Evolutionary conservation across 2,888 invertebrate genomes (phyloP), one percentile per base, ranked within the genome.

Genomic region (Macrosoma leucophasiata): DNA sequence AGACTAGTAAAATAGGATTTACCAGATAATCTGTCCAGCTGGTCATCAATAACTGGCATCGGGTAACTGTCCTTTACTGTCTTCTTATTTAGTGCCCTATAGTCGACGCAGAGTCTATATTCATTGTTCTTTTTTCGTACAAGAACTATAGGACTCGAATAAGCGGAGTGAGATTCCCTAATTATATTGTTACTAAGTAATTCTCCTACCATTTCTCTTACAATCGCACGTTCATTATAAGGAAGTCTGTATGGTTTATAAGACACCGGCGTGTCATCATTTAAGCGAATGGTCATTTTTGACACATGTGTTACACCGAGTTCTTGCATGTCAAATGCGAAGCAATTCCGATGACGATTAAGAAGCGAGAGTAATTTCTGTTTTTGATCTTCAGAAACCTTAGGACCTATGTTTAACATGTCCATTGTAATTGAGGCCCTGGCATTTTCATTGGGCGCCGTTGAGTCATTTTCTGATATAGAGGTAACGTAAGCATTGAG

Each of bases 21-120:
- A 1, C 36, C 36, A 6, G 13, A 13, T 2, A 40, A 13, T 1
- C 15, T 14, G 13, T 40, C 39, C 1, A 40, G 8, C 18, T 40
- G 35, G 8, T 41, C 41, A 9, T 41, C 33, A n/a, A 41, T 34
- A 7, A 53, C 12, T 1, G 54, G 58, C 12, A 58, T 23, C 2
- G 33, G 35, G 12, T 29, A 36, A 4, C 13, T 30, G 12, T 36
- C 36, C 10, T 33, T 29, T 3, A 37, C 12, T 6, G 45, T 45
- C 13, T 33, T 37, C 6, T 14, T 25, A n/a, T 45, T 45, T 1
- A 45, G 28, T 0, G 45, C 39, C 5, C 42, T 10, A 11, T 42
- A 45, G 20, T 45, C 40, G 0, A 42, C 29, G 9, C 41, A 28
- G 33, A 43, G 24, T 48, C 58, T 28, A 40, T 46, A 2, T 46